Conservation (phyloP, 2,113 vertebrate genomes). For the Sebastes fasciatus region DNA sequence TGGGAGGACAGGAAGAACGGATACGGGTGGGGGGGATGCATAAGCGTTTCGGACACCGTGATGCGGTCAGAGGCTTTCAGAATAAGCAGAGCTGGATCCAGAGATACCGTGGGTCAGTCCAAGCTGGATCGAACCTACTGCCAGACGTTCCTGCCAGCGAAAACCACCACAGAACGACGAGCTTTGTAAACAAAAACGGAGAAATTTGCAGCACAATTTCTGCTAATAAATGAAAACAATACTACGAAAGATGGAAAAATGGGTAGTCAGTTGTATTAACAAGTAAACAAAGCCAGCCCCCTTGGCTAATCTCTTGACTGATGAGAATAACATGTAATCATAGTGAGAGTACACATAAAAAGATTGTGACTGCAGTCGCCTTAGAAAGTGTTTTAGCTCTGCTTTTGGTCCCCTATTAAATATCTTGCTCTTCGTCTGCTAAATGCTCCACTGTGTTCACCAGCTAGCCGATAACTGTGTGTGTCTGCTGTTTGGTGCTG, state of each 20-base stretch:
- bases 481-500: neutral
- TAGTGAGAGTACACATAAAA: neutral
- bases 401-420: neutral
- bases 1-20: conserved; percentile 31
- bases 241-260: neutral
- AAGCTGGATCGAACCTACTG: conserved; percentile 5
- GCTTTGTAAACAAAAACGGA: neutral
- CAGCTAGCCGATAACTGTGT: neutral
- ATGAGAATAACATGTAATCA: neutral
- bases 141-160: conserved; percentile 5
- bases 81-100: conserved; percentile 15
- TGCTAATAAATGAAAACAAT: conserved; percentile 2
- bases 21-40: conserved; percentile 1
- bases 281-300: neutral
- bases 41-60: conserved; percentile 21
- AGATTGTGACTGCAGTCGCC: neutral
- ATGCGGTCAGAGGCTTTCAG: conserved; percentile 33
- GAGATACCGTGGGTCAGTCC: conserved; percentile 11
- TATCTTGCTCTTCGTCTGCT: neutral
- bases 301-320: neutral
- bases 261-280: neutral
- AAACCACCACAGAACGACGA: neutral
- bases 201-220: neutral
- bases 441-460: neutral
- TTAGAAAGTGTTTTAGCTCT: neutral